Base-by-base conservation (phyloP, 2,888 invertebrate species). In the Beris morrisii region DNA sequence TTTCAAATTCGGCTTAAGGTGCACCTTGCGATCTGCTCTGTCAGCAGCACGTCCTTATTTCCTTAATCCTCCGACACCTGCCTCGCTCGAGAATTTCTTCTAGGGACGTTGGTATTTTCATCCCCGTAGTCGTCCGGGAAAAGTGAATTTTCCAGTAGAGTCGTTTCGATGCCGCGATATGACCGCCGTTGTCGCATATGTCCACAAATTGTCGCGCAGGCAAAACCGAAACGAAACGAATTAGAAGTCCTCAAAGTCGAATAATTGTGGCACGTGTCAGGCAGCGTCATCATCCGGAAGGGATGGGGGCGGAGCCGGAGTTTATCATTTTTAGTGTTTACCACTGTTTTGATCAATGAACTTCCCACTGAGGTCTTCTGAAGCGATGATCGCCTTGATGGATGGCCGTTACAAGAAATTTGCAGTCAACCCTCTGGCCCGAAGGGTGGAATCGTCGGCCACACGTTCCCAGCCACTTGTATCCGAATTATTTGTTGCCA, bases 241-340 rank as follows among this genome's bases (percentile, higher is more conserved):
- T 65, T 63, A 54, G 59, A 59, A 65, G 67, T 69, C 61, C 67
- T 67, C 63, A 65, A 69, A 61, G 48, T 59, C 61, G 65, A 69
- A 69, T 69, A 53, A 65, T 56, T 44, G 11, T 9, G 53, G 46
- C 69, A 67, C 69, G 69, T 67, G 69, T 15, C 32, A 54, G 52
- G 46, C 43, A 52, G 31, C 50, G 38, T 30, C 46, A n/a, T 45
- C 30, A 52, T 44, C 58, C 65, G 22, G 52, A 15, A 46, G 22
- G 44, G 28, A n/a, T 11, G n/a, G 15, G 46, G 46, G 54, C 28
- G 46, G 46, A 59, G n/a, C 31, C 5, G 55, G 43, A 69, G 69
- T 69, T 54, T 65, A 69, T 69, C 67, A 69, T 67, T 69, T 65
- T 63, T 59, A 50, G 32, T 69, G 69, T 69, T 69, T 69, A 69